Evolutionary conservation across 2,888 invertebrate genomes (phyloP).

Genomic region (Tridacna crocea): DNA sequence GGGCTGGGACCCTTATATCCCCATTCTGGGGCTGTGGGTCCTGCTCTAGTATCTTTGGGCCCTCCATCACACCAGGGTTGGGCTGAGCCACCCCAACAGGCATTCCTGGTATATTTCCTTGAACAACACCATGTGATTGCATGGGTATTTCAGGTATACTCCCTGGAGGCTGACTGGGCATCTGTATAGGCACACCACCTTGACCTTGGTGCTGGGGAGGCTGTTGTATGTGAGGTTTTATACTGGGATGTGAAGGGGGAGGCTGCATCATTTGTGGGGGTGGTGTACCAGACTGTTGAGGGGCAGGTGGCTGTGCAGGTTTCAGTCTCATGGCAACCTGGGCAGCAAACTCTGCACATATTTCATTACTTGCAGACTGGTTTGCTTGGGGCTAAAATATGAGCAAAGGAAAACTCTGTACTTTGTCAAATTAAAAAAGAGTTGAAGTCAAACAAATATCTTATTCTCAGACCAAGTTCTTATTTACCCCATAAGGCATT

Average conservation of each 20-base stretch:
- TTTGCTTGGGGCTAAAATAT: conserved; percentile 35
- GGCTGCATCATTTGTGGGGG: background rate
- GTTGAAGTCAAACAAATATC: no score
- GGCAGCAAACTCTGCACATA: conserved; percentile 76
- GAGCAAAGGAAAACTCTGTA: background rate
- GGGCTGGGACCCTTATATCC: background rate
- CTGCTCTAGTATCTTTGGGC: background rate
- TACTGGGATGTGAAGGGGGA: background rate
- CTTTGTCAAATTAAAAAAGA: no score
- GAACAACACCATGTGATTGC: conserved; percentile 16
- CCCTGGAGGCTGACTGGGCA: background rate
- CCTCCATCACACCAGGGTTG: background rate
- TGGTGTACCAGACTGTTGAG: background rate
- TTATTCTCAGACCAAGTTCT: no score
- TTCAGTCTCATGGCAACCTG: conserved; percentile 65
- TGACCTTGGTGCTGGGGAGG: background rate
- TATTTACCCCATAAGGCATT: no score
- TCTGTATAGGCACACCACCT: background rate
- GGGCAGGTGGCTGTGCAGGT: background rate
- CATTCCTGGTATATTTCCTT: background rate
- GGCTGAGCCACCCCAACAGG: background rate
- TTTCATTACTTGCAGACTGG: conserved; percentile 57
- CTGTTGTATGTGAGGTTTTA: background rate
- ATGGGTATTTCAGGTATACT: background rate
- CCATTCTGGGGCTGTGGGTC: conserved; percentile 19